A percentile compares a stretch with the other conserved stretches of the same genome.
phyloP scores from a whole-genome alignment of 2,888 invertebrate genomes.

The Orchestes rusci region DNA sequence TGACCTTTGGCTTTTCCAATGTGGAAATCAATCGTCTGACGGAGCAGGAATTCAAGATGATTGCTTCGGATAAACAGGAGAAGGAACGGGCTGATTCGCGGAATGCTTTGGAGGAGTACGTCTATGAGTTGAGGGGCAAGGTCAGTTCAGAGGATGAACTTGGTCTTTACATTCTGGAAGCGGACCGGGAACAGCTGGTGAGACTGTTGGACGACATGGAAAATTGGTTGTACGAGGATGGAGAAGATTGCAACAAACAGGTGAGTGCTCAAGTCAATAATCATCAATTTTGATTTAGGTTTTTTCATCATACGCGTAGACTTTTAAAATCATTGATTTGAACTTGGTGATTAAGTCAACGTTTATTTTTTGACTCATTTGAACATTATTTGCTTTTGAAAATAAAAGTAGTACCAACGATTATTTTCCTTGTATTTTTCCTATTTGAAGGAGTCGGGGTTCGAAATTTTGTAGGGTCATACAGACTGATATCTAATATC shows the following conservation, averaged over 20 bases:
- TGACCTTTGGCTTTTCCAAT: slow-evolving; percentile 63
- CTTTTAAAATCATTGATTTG: no score
- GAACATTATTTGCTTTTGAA: no score
- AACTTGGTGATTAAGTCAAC: no score
- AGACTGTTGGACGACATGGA: slow-evolving; percentile 76
- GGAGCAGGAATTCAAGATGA: slow-evolving; percentile 56
- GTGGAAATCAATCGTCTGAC: slow-evolving; percentile 65
- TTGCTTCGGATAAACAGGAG: slow-evolving; percentile 77
- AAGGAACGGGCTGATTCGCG: slow-evolving; percentile 93
- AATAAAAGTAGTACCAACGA: no score
- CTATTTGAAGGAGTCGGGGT: no score
- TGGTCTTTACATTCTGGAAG: slow-evolving; percentile 64
- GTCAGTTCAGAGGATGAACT: slow-evolving; percentile 63
- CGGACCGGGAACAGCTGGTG: slow-evolving; percentile 58
- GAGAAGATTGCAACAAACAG: slow-evolving; percentile 74
- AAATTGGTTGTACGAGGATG: slow-evolving; percentile 96
- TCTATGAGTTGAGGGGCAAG: slow-evolving; percentile 92
- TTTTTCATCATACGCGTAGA: no score
- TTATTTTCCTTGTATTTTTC: no score
- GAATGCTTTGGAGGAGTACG: slow-evolving; percentile 96
- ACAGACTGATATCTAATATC: no score
- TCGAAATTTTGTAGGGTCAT: no score
- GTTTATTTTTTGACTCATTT: no score
- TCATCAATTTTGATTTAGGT: no score
- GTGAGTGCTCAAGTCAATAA: no score